Conservation (phyloP, 2,888 invertebrate genomes). For the Tachystola acroxantha region DNA sequence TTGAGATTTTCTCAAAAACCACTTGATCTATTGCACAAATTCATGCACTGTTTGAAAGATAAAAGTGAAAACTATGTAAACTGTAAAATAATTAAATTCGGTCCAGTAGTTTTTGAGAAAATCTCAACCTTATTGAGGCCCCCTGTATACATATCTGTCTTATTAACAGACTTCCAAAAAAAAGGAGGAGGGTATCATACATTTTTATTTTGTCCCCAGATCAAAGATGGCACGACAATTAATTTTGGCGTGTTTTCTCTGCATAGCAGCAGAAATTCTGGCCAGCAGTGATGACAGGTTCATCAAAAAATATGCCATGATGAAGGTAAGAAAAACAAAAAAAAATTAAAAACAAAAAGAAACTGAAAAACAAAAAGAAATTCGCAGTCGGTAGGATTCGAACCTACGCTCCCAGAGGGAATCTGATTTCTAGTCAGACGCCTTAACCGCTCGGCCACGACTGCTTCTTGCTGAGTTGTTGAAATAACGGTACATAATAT, state of each 20-base stretch:
- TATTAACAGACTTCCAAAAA: too few species aligned
- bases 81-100: too few species aligned
- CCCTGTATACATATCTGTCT: too few species aligned
- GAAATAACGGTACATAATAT: conserved; percentile 22
- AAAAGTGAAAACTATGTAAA: too few species aligned
- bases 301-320: conserved; percentile 84
- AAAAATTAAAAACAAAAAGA: conserved; percentile 3
- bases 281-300: conserved; percentile 82
- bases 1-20: too few species aligned
- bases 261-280: conserved; percentile 50
- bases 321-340: conserved; percentile 73
- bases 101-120: too few species aligned
- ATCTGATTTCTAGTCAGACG: conserved; percentile 94
- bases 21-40: too few species aligned
- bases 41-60: too few species aligned
- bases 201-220: conserved; percentile 17
- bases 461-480: conserved; percentile 51
- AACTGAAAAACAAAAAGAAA: conserved; percentile 23
- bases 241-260: conserved; percentile 32
- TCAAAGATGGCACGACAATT: conserved; percentile 21
- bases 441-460: conserved; percentile 93
- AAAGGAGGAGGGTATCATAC: too few species aligned
- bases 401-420: conserved; percentile 95
- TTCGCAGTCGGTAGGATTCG: conserved; percentile 92
- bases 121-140: too few species aligned